Evolutionary conservation across 1,140 invertebrate genomes (phyloP).

Genomic region (Temnothorax nylanderi): DNA sequence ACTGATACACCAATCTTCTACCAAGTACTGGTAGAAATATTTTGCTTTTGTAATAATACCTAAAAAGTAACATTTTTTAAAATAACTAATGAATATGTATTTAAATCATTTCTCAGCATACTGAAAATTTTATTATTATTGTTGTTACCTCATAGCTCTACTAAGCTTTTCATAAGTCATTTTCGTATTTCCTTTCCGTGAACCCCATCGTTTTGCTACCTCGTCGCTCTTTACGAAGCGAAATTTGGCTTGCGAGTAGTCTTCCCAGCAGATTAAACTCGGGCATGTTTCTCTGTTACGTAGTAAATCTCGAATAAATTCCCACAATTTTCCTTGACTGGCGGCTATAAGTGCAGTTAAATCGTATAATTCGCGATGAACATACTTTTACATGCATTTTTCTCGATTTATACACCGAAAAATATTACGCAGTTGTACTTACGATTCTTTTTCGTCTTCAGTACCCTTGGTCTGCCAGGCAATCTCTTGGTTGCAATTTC

Average conservation of each 20-base stretch:
- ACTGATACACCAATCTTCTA: slow-evolving; percentile 94
- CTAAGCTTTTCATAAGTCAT: slow-evolving; percentile 98
- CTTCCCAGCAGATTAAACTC: slow-evolving; percentile 94
- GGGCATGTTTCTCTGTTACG: slow-evolving; percentile 92
- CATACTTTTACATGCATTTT: background rate
- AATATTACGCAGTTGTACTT: slow-evolving; percentile 59
- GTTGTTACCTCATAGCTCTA: slow-evolving; percentile 93
- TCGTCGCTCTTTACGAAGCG: slow-evolving; percentile 96
- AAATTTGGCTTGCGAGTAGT: slow-evolving; percentile 94
- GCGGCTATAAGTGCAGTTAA: slow-evolving; percentile 82
- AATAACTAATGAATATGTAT: background rate
- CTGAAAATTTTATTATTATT: slow-evolving; percentile 41
- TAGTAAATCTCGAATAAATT: slow-evolving; percentile 93
- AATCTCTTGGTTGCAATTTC: slow-evolving; percentile 81
- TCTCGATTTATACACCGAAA: background rate
- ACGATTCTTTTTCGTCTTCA: slow-evolving; percentile 82
- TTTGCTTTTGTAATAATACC: slow-evolving; percentile 94
- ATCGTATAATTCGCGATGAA: slow-evolving; percentile 4
- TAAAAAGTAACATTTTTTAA: slow-evolving; percentile 76
- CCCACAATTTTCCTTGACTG: slow-evolving; percentile 90
- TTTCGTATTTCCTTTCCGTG: slow-evolving; percentile 93
- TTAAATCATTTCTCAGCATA: slow-evolving; percentile 1
- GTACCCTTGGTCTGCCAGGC: slow-evolving; percentile 82
- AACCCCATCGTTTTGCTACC: slow-evolving; percentile 95
- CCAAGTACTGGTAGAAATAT: slow-evolving; percentile 93